Conservation (phyloP, 1,140 invertebrate genomes). For the Drosophila mayri region DNA sequence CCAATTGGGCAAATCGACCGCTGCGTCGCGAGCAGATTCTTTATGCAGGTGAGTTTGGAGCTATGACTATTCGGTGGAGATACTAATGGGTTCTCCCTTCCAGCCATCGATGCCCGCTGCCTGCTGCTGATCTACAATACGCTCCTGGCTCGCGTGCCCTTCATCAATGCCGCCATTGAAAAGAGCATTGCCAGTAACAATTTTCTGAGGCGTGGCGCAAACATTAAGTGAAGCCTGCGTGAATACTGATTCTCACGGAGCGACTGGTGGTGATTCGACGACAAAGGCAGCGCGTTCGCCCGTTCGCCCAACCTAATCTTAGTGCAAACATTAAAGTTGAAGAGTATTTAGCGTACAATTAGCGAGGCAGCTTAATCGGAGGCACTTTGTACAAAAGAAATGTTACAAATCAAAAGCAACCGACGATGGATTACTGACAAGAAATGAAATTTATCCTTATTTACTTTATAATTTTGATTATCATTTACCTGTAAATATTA, state of each 20-base stretch:
- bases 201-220: constrained; percentile 66
- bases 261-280: constrained; percentile 5
- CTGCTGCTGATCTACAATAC: constrained; percentile 90
- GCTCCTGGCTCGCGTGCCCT: constrained; percentile 85
- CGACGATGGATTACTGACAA: constrained; percentile 14
- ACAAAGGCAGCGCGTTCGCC: constrained; percentile 25
- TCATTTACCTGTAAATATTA: constrained; percentile 27
- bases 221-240: constrained; percentile 39
- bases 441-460: constrained; percentile 27
- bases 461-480: constrained; percentile 3
- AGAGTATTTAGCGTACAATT: constrained; percentile 72
- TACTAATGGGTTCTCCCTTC: constrained; percentile 17
- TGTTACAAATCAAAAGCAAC: constrained; percentile 28
- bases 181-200: constrained; percentile 84
- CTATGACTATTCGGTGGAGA: neutral
- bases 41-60: constrained; percentile 88
- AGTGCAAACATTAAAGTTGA: constrained; percentile 56
- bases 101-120: constrained; percentile 92
- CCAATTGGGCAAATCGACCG: constrained; percentile 93
- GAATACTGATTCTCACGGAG: constrained; percentile 31
- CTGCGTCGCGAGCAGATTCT: constrained; percentile 89
- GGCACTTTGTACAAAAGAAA: constrained; percentile 31
- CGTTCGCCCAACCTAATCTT: constrained; percentile 28
- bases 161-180: constrained; percentile 86
- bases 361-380: constrained; percentile 26